Evolutionary conservation across 2,113 vertebrate species (phyloP).

Genomic region (Oreochromis aureus): DNA sequence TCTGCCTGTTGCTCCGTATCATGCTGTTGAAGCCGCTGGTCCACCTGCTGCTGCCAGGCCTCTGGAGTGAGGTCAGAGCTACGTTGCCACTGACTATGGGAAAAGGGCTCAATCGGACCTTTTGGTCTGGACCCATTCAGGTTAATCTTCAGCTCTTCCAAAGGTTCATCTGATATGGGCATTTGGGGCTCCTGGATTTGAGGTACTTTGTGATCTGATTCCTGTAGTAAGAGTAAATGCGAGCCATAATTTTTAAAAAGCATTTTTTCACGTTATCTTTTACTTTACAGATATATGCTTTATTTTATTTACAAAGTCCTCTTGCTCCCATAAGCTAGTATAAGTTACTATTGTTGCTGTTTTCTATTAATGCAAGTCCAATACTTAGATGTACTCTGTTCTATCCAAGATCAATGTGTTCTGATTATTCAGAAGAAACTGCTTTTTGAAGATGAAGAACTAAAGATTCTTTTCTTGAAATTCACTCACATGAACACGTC

Average conservation of each 20-base stretch:
- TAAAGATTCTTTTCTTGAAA: not conserved
- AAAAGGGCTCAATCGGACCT: conserved; percentile 12
- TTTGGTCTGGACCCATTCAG: conserved; percentile 38
- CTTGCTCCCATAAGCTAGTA: not conserved
- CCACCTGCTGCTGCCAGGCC: conserved; percentile 77
- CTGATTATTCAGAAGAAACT: not conserved
- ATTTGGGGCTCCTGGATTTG: conserved; percentile 67
- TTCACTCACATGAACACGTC: conserved; percentile 44
- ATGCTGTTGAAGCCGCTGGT: conserved; percentile 69
- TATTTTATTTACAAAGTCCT: not conserved
- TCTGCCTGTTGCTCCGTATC: conserved; percentile 59
- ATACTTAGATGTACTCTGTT: not conserved
- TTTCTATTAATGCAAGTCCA: not conserved
- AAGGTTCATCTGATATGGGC: conserved; percentile 39
- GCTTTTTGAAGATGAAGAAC: not conserved
- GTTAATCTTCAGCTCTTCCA: conserved; percentile 24
- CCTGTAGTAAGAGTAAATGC: conserved; percentile 19
- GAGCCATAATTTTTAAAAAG: not conserved
- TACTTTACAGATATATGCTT: not conserved
- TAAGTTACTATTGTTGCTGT: not conserved
- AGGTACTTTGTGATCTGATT: conserved; percentile 67
- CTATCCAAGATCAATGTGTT: not conserved
- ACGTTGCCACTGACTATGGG: conserved; percentile 63
- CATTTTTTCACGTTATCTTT: not conserved
- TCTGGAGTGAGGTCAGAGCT: conserved; percentile 73